Conservation (phyloP, 2,797 vertebrate species). For the Heteromormyrus szaboi region DNA sequence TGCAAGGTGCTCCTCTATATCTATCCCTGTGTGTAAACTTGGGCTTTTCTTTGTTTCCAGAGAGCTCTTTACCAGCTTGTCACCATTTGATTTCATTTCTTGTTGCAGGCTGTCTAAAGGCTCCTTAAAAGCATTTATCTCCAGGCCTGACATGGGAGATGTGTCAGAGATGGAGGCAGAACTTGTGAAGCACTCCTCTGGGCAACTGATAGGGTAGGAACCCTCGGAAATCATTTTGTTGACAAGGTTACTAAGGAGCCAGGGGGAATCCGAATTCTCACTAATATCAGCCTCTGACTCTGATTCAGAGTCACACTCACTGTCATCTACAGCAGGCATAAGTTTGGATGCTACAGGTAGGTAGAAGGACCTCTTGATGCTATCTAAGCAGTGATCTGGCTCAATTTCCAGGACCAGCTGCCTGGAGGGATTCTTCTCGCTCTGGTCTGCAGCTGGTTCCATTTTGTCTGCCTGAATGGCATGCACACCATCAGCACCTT, state of each 20-base stretch:
- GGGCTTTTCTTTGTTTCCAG: slow-evolving; percentile 25
- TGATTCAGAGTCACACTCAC: slow-evolving; percentile 86
- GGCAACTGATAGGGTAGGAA: slow-evolving; percentile 90
- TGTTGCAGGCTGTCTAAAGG: slow-evolving; percentile 25
- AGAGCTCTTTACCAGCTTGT: slow-evolving; percentile 1
- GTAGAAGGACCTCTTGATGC: slow-evolving; percentile 85
- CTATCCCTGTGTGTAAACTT: not conserved
- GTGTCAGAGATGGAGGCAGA: slow-evolving; percentile 74
- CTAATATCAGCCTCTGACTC: slow-evolving; percentile 92
- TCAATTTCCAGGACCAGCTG: slow-evolving; percentile 72
- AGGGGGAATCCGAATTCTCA: slow-evolving; percentile 93
- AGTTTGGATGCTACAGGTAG: slow-evolving; percentile 78
- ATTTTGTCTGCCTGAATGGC: slow-evolving; percentile 73
- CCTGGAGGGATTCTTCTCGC: slow-evolving; percentile 56
- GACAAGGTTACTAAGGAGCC: slow-evolving; percentile 95
- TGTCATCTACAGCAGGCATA: slow-evolving; percentile 73
- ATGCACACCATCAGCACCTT: slow-evolving; percentile 61
- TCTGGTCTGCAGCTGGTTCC: slow-evolving; percentile 54
- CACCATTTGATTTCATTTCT: slow-evolving; percentile 16
- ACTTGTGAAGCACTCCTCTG: slow-evolving; percentile 85
- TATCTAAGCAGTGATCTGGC: slow-evolving; percentile 78
- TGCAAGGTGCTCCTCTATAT: slow-evolving; percentile 23
- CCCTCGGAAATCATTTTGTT: slow-evolving; percentile 97
- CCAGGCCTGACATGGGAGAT: slow-evolving; percentile 78
- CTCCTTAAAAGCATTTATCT: slow-evolving; percentile 67